Evolutionary conservation across 2,888 invertebrate species (phyloP), one percentile per base, ranked within the genome.

Genomic region (Mechanitis mazaeus): DNA sequence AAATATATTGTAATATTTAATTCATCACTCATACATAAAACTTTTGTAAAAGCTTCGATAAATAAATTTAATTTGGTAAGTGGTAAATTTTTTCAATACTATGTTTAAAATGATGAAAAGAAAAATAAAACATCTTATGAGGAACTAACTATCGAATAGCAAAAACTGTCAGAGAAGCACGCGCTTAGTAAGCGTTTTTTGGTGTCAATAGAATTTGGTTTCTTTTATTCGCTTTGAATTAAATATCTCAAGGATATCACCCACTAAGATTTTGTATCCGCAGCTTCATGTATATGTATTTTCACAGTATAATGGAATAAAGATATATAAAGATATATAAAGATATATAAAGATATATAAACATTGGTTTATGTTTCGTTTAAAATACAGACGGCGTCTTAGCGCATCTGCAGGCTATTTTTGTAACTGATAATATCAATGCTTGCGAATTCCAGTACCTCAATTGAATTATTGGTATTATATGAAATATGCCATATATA

Each of bases 161-260:
- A 58, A 64, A 61, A 64, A 58, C 38, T 38, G 45, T 54, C 54
- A 35, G 38, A 56, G 57, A 59, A 67, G 65, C 65, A 65, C 63
- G 65, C 64, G 55, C 61, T 65, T 53, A 56, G 50, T 53, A 45
- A 53, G 55, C n/a, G 46, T 54, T 65, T 68, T 67, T 64, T 67
- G 63, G 47, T 59, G 45, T 53, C 62, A 57, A 53, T 54, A 55
- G 47, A 57, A 31, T 20, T 35, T 60, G 38, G 55, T 45, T 60
- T 63, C 56, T 54, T 60, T 60, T 64, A 50, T 42, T 42, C 45
- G 58, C 59, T 58, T 58, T 33, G 46, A 56, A 59, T 46, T 55
- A 55, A 56, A 57, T 45, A 31, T 55, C 46, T 60, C 63, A 58
- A 58, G 63, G 63, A 62, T 42, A 42, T 42, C 42, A 42, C 9